These are phyloP conservation scores for Drosophila koepferae DNA, from an alignment of 2,888 invertebrate genomes.

Conservation along the genomic window DNA sequence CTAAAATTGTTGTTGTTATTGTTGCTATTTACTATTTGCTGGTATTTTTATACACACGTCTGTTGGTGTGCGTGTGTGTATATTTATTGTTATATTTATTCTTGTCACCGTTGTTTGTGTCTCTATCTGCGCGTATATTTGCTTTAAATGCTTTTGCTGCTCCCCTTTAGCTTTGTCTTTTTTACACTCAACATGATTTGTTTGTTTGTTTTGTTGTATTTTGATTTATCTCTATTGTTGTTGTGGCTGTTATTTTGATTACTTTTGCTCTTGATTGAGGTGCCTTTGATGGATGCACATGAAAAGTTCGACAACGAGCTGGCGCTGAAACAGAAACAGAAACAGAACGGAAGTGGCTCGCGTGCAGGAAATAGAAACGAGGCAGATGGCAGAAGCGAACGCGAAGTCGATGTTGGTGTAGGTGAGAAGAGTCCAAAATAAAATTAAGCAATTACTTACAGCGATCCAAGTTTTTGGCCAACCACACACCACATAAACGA, in stretches of 20 bases:
- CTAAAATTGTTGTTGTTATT: slow-evolving; percentile 17
- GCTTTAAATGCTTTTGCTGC: slow-evolving; percentile 41
- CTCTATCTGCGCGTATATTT: slow-evolving; percentile 28
- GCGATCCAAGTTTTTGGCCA: slow-evolving; percentile 31
- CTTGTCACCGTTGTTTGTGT: slow-evolving; percentile 44
- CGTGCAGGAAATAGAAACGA: slow-evolving; percentile 62
- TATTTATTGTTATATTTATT: slow-evolving; percentile 67
- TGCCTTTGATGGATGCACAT: slow-evolving; percentile 60
- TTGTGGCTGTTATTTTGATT: slow-evolving; percentile 57
- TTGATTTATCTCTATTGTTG: slow-evolving; percentile 35
- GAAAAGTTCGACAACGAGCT: slow-evolving; percentile 23
- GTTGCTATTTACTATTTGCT: slow-evolving; percentile 37
- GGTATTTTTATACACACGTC: slow-evolving; percentile 49
- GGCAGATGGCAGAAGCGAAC: neutral
- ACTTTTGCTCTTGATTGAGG: slow-evolving; percentile 75
- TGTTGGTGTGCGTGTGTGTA: neutral
- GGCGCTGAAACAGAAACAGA: slow-evolving; percentile 51
- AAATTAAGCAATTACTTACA: slow-evolving; percentile 42
- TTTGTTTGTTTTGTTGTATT: slow-evolving; percentile 50
- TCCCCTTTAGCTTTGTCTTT: slow-evolving; percentile 54
- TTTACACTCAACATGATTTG: slow-evolving; percentile 51
- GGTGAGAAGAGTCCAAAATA: slow-evolving; percentile 26
- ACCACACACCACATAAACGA: slow-evolving; percentile 30
- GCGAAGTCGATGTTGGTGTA: slow-evolving; percentile 13
- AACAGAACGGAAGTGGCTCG: slow-evolving; percentile 70